Base-by-base conservation (phyloP, 2,113 vertebrate genomes). In the Chascanopsetta lugubris region DNA sequence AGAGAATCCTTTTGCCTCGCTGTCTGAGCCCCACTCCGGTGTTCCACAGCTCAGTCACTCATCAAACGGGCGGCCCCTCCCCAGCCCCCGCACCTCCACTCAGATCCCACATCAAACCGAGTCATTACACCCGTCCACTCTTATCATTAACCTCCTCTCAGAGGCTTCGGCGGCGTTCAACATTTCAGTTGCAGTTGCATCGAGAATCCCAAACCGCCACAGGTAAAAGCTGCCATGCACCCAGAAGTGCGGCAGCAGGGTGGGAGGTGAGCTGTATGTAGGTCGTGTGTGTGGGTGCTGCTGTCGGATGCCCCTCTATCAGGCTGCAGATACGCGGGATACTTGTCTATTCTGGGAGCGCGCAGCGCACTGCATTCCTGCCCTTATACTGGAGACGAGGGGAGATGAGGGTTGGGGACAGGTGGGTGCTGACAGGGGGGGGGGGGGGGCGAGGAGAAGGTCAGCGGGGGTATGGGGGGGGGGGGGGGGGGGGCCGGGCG, bases 341-440 rank as follows among this genome's bases (percentile, higher is more conserved):
- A 72, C 61, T 68, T 60, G 32, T 87, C 88, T 91, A 89, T 91
- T 91, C 88, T 88, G 80, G 83, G 87, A 78, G 66, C 10, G 48
- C 72, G 75, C 75, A 77, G 68, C 25, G 68, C 30, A 3, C 76
- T 79, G 77, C 85, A 89, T 92, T 90, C 86, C 85, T 82, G 81
- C 69, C 85, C 85, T 89, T 92, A 90, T 88, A 90, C 77, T 81
- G 83, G 80, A 86, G 80, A 82, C 53, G 29, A 17, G 20, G 21
- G 20, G 48, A 10, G 32, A 40, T 29, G 38, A 51, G 73, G 67
- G 50, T 48, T 69, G 13, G 75, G 79, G 80, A 83, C 85, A 90
- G 87, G 82, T 88, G 85, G 85, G 74, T 50, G 20, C 75, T 34
- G 22, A 61, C 45, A 51, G 60, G 24, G 38, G 66, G 49, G 38